These are phyloP conservation scores for Falcaria lacertinaria DNA, from an alignment of 2,888 invertebrate genomes.

Conservation along the genomic window DNA sequence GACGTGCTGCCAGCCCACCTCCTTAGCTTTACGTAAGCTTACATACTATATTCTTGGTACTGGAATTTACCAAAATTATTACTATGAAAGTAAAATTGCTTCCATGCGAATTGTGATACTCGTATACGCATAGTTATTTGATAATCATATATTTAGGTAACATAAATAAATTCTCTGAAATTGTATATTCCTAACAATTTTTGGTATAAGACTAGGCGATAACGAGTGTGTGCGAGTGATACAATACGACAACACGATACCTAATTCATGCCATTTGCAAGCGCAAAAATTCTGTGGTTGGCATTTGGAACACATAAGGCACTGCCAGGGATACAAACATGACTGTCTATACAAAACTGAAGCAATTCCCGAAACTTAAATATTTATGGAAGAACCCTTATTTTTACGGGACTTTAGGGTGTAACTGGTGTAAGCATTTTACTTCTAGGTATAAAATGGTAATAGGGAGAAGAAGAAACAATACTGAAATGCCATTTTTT, in stretches of 20 bases:
- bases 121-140: no score
- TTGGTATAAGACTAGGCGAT: no score
- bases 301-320: no score
- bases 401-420: slow-evolving; percentile 35
- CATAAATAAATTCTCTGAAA: no score
- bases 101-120: no score
- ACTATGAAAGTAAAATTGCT: no score
- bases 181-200: no score
- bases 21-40: slow-evolving; percentile 1
- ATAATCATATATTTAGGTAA: no score
- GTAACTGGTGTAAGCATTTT: slow-evolving; percentile 27
- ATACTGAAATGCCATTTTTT: neutral
- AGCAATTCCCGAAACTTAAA: slow-evolving; percentile 52
- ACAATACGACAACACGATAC: neutral
- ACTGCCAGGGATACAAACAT: no score
- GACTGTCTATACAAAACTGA: slow-evolving; percentile 40
- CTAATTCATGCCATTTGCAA: neutral
- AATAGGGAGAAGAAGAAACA: slow-evolving; percentile 6
- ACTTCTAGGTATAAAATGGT: slow-evolving; percentile 22
- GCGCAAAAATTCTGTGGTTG: neutral
- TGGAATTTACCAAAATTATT: no score
- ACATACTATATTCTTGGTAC: no score
- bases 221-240: neutral
- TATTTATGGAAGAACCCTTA: slow-evolving; percentile 55
- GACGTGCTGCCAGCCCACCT: slow-evolving; percentile 15